phyloP scores from a whole-genome alignment of 2,797 vertebrate species.

The Meriones psammophilus region DNA sequence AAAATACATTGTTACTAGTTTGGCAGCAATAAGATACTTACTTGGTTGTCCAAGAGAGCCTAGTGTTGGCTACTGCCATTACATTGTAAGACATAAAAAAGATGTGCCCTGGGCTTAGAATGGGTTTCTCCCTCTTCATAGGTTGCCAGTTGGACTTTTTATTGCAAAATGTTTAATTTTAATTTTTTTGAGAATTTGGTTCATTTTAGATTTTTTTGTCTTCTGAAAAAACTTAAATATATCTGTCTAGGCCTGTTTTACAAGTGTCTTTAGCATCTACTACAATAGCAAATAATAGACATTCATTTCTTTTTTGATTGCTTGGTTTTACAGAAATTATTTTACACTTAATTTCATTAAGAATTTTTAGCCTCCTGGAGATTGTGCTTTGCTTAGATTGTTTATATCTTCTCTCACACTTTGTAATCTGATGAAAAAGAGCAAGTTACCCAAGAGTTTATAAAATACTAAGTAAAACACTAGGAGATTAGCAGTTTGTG shows the following conservation, averaged over 20 bases:
- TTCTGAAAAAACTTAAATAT: background rate
- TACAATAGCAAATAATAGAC: background rate
- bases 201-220: background rate
- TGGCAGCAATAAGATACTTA: background rate
- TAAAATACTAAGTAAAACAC: background rate
- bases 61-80: background rate
- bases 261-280: background rate
- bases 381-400: slow-evolving; percentile 42
- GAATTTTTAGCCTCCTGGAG: slow-evolving; percentile 21
- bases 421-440: slow-evolving; percentile 42
- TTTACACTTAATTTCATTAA: background rate
- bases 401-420: slow-evolving; percentile 1
- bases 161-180: background rate
- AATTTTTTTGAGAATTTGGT: background rate
- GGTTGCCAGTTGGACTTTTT: background rate
- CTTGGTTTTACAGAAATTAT: background rate
- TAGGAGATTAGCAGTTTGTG: slow-evolving; percentile 38
- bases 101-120: background rate
- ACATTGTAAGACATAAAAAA: background rate
- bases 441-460: background rate
- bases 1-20: slow-evolving; percentile 35
- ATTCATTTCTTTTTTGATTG: slow-evolving; percentile 26
- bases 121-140: background rate
- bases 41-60: background rate
- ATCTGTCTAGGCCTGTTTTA: background rate